A percentile compares a stretch with the other conserved stretches of the same genome.
These are phyloP conservation scores for Batillaria attramentaria DNA, from an alignment of 1,140 invertebrate genomes.

Conservation along the genomic window DNA sequence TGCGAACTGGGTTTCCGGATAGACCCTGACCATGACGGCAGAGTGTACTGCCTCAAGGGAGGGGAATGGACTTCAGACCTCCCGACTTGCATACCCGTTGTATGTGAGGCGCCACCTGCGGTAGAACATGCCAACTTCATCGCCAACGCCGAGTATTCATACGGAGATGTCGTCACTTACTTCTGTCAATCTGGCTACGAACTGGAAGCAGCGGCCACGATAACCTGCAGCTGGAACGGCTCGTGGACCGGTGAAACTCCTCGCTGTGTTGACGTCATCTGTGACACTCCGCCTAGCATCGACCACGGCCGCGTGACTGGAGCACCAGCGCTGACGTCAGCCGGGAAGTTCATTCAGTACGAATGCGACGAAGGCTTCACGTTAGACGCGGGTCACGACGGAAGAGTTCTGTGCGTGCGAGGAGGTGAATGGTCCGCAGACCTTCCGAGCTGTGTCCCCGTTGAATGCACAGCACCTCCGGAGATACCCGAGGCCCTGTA, in stretches of 20 bases:
- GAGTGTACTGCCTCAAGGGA: conserved; percentile 25
- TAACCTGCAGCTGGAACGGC: conserved; percentile 62
- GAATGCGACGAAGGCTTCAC: conserved; percentile 37
- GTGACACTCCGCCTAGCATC: not conserved
- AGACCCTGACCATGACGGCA: too few relatives aligned
- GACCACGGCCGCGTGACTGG: not conserved
- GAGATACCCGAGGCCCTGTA: not conserved
- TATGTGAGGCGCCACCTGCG: conserved; percentile 25
- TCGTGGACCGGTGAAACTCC: conserved; percentile 64
- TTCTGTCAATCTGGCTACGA: conserved; percentile 70
- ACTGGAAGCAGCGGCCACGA: conserved; percentile 60
- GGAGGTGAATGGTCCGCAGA: conserved; percentile 27
- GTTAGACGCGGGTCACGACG: conserved; percentile 21
- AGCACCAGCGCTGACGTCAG: not conserved
- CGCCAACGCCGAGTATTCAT: not conserved
- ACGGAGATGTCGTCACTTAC: conserved; percentile 69
- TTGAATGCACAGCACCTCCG: conserved; percentile 19
- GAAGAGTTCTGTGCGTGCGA: conserved; percentile 7
- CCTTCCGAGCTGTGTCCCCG: conserved; percentile 11
- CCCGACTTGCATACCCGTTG: conserved; percentile 20
- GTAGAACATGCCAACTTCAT: not conserved
- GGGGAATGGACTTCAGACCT: conserved; percentile 24
- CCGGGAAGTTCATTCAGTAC: conserved; percentile 17
- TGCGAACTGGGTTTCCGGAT: too few relatives aligned
- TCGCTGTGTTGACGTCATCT: too few relatives aligned